Evolutionary conservation across 2,113 vertebrate genomes (phyloP).

Genomic region (Lophura nycthemera): DNA sequence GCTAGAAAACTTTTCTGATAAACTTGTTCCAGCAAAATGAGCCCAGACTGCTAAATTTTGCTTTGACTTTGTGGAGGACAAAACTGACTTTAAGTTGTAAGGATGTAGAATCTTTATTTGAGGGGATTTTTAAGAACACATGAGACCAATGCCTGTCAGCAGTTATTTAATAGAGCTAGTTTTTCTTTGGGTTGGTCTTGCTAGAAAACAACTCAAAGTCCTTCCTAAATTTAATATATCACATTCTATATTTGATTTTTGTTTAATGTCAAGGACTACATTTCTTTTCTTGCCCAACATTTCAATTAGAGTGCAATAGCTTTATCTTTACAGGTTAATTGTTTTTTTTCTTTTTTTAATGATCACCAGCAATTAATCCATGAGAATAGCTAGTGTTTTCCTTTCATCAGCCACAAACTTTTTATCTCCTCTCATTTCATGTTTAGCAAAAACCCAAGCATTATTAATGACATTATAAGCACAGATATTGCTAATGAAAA

Average conservation of each 20-base stretch:
- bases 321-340: background rate
- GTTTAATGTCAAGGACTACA: background rate
- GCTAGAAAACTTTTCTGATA: background rate
- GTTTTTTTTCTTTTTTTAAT: rapidly evolving
- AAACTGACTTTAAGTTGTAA: background rate
- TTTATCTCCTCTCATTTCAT: background rate
- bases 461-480: background rate
- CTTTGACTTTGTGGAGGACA: background rate
- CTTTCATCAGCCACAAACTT: background rate
- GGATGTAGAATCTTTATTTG: background rate
- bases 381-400: background rate
- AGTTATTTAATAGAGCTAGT: background rate
- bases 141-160: background rate
- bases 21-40: background rate
- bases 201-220: background rate
- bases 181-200: background rate
- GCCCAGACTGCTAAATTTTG: background rate
- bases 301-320: background rate
- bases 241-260: background rate
- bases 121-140: background rate
- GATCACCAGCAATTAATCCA: background rate
- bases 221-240: background rate
- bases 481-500: background rate
- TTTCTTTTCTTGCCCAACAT: rapidly evolving
- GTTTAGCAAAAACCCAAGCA: background rate